phyloP scores from a whole-genome alignment of 2,888 invertebrate genomes.

The Lasioglossum marginatum region DNA sequence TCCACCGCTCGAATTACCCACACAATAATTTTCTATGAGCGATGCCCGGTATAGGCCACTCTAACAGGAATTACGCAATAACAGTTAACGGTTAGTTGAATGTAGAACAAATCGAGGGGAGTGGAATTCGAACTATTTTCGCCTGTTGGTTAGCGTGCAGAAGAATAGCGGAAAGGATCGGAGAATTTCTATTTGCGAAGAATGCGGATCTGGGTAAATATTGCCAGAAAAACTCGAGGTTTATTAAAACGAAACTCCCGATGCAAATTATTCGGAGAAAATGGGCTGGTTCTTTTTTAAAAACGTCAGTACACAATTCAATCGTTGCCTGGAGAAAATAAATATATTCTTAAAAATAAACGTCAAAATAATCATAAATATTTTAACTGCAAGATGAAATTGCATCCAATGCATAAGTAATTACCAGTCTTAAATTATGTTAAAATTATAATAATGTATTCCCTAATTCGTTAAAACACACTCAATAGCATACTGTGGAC shows the following conservation, averaged over 20 bases:
- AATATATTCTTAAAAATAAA: background rate
- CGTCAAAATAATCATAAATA: background rate
- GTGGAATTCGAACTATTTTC: background rate
- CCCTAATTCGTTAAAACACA: too few species aligned
- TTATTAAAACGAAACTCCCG: background rate
- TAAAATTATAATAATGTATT: too few species aligned
- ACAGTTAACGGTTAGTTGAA: background rate
- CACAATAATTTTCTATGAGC: background rate
- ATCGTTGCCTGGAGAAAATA: background rate
- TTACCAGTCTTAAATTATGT: too few species aligned
- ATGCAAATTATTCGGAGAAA: background rate
- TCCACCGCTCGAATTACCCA: background rate
- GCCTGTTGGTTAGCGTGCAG: background rate
- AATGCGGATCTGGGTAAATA: background rate
- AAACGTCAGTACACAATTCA: background rate
- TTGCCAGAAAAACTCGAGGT: background rate
- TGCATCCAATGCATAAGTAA: background rate
- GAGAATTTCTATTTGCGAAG: background rate
- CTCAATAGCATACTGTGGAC: background rate
- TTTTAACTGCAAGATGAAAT: background rate
- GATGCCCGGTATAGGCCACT: background rate
- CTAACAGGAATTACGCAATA: background rate
- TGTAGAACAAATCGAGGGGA: background rate
- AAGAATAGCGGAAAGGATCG: background rate
- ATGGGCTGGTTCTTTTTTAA: background rate